Percentiles rank a stretch among this genome's conserved stretches.
Evolutionary conservation across 2,113 vertebrate genomes (phyloP).

Genomic region (Hippocampus zosterae): DNA sequence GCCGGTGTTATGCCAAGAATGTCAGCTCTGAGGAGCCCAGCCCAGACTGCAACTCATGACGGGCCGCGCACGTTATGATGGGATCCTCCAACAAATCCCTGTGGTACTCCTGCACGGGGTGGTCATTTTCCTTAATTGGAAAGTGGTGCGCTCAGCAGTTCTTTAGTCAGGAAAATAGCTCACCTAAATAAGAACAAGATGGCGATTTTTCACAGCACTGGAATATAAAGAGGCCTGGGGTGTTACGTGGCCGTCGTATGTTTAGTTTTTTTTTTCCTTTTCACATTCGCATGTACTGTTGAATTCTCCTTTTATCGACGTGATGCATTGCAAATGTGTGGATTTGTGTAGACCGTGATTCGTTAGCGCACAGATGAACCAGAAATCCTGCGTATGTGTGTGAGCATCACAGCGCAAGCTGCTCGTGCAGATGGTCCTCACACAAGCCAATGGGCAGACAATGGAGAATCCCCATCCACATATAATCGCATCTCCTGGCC

Average conservation of each 20-base stretch:
- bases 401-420: constrained; percentile 28
- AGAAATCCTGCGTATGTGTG: constrained; percentile 36
- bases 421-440: constrained; percentile 48
- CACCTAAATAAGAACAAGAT: constrained; percentile 28
- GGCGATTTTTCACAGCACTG: constrained; percentile 32
- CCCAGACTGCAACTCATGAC: constrained; percentile 15
- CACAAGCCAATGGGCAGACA: constrained; percentile 30
- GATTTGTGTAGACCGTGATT: constrained; percentile 11
- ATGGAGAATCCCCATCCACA: background rate
- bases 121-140: constrained; percentile 20
- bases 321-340: background rate
- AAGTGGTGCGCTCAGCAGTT: constrained; percentile 33
- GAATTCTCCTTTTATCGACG: background rate
- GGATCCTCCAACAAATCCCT: constrained; percentile 5
- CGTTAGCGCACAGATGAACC: constrained; percentile 46
- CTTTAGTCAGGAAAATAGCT: constrained; percentile 9
- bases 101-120: background rate
- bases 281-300: background rate
- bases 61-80: constrained; percentile 4
- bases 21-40: constrained; percentile 35
- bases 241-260: constrained; percentile 2
- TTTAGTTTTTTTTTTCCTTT: constrained; percentile 4
- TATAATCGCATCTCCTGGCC: constrained; percentile 8
- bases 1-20: constrained; percentile 20
- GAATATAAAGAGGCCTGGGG: constrained; percentile 8